These are phyloP conservation scores for Gonocerus acuteangulatus DNA, from an alignment of 2,888 invertebrate species.

Conservation along the genomic window DNA sequence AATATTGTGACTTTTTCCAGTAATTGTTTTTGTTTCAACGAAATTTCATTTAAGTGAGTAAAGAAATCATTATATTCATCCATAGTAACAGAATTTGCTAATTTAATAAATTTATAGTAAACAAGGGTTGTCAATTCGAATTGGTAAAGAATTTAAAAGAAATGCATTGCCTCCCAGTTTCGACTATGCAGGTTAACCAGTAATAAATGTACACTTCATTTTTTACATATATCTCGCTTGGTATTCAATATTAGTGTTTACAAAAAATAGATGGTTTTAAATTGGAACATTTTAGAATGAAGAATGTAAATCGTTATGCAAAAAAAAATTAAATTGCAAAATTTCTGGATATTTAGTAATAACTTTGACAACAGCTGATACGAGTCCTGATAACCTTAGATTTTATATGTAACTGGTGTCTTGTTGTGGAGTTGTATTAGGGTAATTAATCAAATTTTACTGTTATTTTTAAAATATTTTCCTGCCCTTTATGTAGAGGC, in stretches of 20 bases:
- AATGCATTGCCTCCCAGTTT: neutral
- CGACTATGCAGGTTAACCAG: neutral
- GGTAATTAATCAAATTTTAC: constrained; percentile 8
- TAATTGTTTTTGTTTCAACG: constrained; percentile 1
- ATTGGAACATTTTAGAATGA: no score
- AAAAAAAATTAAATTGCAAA: no score
- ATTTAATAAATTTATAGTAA: no score
- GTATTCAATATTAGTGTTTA: no score
- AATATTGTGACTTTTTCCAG: constrained; percentile 18
- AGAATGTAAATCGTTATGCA: no score
- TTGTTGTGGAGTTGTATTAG: constrained; percentile 26
- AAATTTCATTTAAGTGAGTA: constrained; percentile 6
- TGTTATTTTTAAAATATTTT: neutral
- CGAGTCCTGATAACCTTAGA: constrained; percentile 27
- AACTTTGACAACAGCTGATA: constrained; percentile 24
- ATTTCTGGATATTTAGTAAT: constrained; percentile 3
- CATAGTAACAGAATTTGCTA: neutral
- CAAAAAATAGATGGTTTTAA: no score
- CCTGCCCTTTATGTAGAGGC: no score
- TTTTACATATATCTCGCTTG: neutral
- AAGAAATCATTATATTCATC: constrained; percentile 11
- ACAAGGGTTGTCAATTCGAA: no score
- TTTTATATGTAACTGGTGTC: constrained; percentile 28
- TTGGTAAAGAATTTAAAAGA: neutral
- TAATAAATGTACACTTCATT: neutral